A percentile compares a stretch with the other conserved stretches of the same genome.
Evolutionary conservation across 2,113 vertebrate species (phyloP).

Genomic region (Planiliza haematocheilus): DNA sequence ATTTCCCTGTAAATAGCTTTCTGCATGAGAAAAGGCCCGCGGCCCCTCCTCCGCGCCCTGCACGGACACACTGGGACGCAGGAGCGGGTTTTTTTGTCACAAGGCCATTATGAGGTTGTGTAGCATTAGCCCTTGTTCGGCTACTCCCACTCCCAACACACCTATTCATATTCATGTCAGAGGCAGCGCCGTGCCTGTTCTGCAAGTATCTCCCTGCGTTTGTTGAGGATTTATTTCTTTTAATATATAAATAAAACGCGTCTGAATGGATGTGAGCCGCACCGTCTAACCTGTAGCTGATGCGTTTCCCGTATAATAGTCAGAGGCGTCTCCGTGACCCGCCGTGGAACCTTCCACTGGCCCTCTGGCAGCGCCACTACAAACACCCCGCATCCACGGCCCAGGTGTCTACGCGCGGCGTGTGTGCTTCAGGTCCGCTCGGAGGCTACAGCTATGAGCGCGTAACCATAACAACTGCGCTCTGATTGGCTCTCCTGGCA

Average conservation of each 20-base stretch:
- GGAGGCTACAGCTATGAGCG: constrained; percentile 91
- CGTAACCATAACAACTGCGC: constrained; percentile 90
- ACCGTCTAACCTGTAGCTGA: background rate
- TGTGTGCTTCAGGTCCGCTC: constrained; percentile 85
- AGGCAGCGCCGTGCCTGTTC: background rate
- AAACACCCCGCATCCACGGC: constrained; percentile 28
- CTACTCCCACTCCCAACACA: constrained; percentile 45
- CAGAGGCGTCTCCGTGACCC: constrained; percentile 18
- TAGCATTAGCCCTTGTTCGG: constrained; percentile 58
- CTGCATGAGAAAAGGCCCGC: constrained; percentile 82
- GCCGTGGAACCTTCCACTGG: constrained; percentile 27
- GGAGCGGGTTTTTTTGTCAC: constrained; percentile 55
- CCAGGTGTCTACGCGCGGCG: constrained; percentile 36
- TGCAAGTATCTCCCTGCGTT: constrained; percentile 32
- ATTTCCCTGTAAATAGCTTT: constrained; percentile 85
- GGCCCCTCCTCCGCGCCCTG: constrained; percentile 18
- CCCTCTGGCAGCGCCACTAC: constrained; percentile 21
- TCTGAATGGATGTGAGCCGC: background rate
- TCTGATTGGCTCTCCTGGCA: constrained; percentile 86
- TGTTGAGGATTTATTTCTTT: too few relatives aligned
- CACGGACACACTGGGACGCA: constrained; percentile 42
- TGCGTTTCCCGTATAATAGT: background rate
- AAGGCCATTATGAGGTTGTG: constrained; percentile 52
- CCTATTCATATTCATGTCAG: constrained; percentile 49
- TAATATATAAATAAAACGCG: too few relatives aligned